These are phyloP conservation scores for Borostomias antarcticus DNA, from an alignment of 2,797 vertebrate species.

Conservation along the genomic window DNA sequence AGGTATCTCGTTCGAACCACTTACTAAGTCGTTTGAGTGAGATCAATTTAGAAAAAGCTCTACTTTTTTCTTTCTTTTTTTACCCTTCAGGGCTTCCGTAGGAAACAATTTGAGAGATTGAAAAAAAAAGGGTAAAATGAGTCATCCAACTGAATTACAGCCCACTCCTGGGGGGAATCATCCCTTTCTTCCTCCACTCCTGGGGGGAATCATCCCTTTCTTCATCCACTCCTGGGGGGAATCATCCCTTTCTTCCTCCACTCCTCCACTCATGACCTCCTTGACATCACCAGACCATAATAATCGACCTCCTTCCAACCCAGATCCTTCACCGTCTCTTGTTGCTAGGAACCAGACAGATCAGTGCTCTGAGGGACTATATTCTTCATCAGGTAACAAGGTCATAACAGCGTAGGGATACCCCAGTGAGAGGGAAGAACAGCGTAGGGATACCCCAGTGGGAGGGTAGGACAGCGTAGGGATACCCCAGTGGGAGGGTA, in stretches of 20 bases:
- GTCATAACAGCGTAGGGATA: conserved; percentile 18
- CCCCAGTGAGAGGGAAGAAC: conserved; percentile 25
- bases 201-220: too few relatives aligned
- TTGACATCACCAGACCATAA: conserved; percentile 2
- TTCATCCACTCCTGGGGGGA: too few relatives aligned
- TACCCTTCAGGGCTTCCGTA: too few relatives aligned
- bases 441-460: conserved; percentile 17
- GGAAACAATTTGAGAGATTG: too few relatives aligned
- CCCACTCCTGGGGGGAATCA: too few relatives aligned
- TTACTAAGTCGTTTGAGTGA: too few relatives aligned
- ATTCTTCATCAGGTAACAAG: conserved; percentile 16
- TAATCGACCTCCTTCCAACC: not conserved
- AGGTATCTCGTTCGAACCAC: too few relatives aligned
- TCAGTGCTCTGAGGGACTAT: conserved; percentile 1
- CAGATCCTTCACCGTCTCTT: not conserved
- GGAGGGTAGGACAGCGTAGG: conserved; percentile 11
- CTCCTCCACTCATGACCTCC: not conserved
- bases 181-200: too few relatives aligned
- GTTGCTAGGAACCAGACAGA: not conserved
- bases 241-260: not conserved
- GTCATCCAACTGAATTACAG: conserved; percentile 6
- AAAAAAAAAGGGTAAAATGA: too few relatives aligned
- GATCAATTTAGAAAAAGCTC: too few relatives aligned
- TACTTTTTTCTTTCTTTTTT: too few relatives aligned
- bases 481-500: conserved; percentile 24